Evolutionary conservation across 2,888 invertebrate genomes (phyloP).

Genomic region (Seladonia tumulorum): DNA sequence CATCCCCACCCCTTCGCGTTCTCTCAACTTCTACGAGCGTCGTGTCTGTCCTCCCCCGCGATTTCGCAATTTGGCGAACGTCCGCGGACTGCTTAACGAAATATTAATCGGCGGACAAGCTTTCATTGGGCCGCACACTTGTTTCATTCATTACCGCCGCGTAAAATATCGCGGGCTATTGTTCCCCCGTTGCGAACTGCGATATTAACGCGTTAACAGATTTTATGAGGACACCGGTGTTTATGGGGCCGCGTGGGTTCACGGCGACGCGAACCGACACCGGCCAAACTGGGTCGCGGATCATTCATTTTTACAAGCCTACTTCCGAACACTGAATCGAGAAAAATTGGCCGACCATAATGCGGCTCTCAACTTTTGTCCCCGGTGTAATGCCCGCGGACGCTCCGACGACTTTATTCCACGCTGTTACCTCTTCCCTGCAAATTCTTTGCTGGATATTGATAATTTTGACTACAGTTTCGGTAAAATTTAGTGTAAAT

Average conservation of each 20-base stretch:
- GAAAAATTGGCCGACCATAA: neutral
- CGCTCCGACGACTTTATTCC: neutral
- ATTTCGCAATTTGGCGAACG: neutral
- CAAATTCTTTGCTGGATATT: neutral
- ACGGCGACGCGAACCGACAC: neutral
- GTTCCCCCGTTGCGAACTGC: conserved; percentile 17
- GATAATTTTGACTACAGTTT: neutral
- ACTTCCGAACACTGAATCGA: neutral
- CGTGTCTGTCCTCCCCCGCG: neutral
- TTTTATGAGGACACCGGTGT: conserved; percentile 14
- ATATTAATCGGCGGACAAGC: conserved; percentile 41
- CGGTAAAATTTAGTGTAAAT: neutral
- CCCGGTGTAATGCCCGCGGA: neutral
- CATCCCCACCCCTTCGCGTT: no score
- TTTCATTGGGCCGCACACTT: conserved; percentile 30
- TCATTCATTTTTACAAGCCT: conserved; percentile 2
- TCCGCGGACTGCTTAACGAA: conserved; percentile 21
- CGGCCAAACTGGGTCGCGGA: neutral
- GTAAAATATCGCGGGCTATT: conserved; percentile 33
- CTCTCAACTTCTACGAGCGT: neutral
- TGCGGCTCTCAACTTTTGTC: neutral
- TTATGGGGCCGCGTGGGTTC: neutral
- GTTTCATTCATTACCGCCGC: conserved; percentile 29
- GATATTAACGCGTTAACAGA: conserved; percentile 25
- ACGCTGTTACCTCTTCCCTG: neutral